These are phyloP conservation scores for Serranus cabrilla DNA, from an alignment of 2,797 vertebrate genomes.

Conservation along the genomic window DNA sequence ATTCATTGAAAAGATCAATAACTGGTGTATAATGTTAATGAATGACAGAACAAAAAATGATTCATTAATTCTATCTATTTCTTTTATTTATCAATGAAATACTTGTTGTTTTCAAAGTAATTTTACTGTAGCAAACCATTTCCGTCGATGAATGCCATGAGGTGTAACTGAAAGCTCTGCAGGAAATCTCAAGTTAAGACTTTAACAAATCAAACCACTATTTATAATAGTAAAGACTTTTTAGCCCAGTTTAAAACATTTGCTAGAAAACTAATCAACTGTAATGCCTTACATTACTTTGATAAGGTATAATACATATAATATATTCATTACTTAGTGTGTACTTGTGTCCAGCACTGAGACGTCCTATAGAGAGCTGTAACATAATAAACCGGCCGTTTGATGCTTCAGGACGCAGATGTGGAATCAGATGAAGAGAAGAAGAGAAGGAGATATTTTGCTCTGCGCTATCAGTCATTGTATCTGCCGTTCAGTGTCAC, in stretches of 20 bases:
- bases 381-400: constrained; percentile 16
- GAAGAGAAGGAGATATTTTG: constrained; percentile 38
- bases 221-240: no score
- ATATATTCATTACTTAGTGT: constrained; percentile 1
- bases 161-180: neutral
- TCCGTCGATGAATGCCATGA: neutral
- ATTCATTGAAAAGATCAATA: neutral
- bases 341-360: neutral
- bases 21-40: neutral
- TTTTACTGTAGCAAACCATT: neutral
- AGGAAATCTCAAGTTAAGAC: neutral
- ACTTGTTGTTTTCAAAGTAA: neutral
- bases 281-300: no score
- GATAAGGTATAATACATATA: no score
- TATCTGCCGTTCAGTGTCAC: constrained; percentile 54
- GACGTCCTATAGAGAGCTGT: neutral
- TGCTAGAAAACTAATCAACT: no score
- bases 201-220: neutral
- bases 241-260: no score
- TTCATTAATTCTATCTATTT: neutral
- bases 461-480: constrained; percentile 55
- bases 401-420: constrained; percentile 21
- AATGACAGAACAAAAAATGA: neutral
- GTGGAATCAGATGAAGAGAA: constrained; percentile 38
- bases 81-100: neutral